Base-by-base conservation (phyloP, 2,113 vertebrate species). In the Vanacampus margaritifer region DNA sequence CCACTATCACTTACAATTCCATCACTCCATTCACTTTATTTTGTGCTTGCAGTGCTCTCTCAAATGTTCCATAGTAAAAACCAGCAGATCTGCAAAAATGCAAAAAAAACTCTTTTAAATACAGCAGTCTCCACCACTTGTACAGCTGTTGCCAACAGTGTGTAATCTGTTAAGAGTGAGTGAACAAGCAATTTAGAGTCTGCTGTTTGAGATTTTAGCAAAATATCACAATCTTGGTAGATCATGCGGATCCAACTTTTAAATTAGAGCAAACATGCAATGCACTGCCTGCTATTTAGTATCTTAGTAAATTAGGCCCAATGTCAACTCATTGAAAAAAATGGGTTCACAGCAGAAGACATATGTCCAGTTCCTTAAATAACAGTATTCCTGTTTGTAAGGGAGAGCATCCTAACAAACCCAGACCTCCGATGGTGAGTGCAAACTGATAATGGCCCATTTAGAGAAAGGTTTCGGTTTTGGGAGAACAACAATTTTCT, bases 401-500 rank as follows among this genome's bases (percentile, higher is more conserved):
- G 68, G 63, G 64, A 81, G 69, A 79, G 68, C 82, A 61, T 46
- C 60, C 64, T 65, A 80, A 76, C 73, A 84, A 84, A 80, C 75
- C 76, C 73, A 84, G 83, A 81, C 76, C 76, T 79, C 80, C 79
- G 63, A 50, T 68, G 75, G 80, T 53, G 80, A 78, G 64, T 74
- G 65, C 84, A 65, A 74, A 87, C 84, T 59, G 76, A 83, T 88
- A 88, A 88, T 85, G 81, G 83, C 72, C 82, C 82, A 84, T 88
- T 87, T 83, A 84, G 79, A 87, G 84, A 71, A 79, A 53, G 73
- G 56, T 72, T 75, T 35, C n/a, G 80, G 78, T 84, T 83, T 81
- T 62, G 71, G 72, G 86, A 88, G 85, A 88, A 85, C 80, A 87
- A 79, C 87, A 86, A 88, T 87, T 88, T 89, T 73, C 78, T 66